A percentile compares a stretch with the other conserved stretches of the same genome.
Conservation (phyloP, 2,113 vertebrate species). For the Equus przewalskii region DNA sequence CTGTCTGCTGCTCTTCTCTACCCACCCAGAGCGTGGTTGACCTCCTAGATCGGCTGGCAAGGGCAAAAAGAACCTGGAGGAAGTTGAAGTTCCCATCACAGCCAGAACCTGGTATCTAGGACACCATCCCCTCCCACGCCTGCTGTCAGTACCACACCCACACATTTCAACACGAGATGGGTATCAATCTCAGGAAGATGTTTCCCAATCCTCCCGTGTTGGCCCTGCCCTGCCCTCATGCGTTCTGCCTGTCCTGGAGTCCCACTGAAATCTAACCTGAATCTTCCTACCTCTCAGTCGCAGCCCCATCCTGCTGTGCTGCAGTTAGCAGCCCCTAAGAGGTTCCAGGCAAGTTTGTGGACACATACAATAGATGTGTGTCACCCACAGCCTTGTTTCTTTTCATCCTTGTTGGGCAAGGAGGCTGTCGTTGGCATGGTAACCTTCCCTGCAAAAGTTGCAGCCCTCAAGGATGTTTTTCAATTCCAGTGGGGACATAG, state of each 20-base stretch:
- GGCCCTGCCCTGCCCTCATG: constrained; percentile 34
- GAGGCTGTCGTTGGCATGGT: constrained; percentile 83
- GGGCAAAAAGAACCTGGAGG: constrained; percentile 49
- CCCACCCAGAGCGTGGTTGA: not conserved
- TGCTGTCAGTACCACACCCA: constrained; percentile 74
- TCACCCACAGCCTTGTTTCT: constrained; percentile 78
- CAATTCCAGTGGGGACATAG: constrained; percentile 64
- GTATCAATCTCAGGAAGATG: constrained; percentile 66
- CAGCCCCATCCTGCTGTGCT: constrained; percentile 26
- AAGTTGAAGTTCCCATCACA: constrained; percentile 67
- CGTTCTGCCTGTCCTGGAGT: constrained; percentile 14
- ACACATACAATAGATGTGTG: constrained; percentile 69
- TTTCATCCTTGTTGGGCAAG: constrained; percentile 75
- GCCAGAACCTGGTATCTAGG: constrained; percentile 75
- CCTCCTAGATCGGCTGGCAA: not conserved
- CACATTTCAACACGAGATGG: constrained; percentile 72
- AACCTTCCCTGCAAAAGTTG: constrained; percentile 80
- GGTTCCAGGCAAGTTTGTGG: constrained; percentile 65
- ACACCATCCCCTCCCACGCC: constrained; percentile 60
- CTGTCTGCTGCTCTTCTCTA: not conserved
- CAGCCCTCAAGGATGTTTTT: constrained; percentile 79
- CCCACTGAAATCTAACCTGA: constrained; percentile 56
- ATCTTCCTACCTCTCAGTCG: not conserved
- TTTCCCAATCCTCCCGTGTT: constrained; percentile 58
- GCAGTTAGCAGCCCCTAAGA: constrained; percentile 39